phyloP scores from a whole-genome alignment of 2,797 vertebrate species.

The Lepidocolaptes lacrymiger region DNA sequence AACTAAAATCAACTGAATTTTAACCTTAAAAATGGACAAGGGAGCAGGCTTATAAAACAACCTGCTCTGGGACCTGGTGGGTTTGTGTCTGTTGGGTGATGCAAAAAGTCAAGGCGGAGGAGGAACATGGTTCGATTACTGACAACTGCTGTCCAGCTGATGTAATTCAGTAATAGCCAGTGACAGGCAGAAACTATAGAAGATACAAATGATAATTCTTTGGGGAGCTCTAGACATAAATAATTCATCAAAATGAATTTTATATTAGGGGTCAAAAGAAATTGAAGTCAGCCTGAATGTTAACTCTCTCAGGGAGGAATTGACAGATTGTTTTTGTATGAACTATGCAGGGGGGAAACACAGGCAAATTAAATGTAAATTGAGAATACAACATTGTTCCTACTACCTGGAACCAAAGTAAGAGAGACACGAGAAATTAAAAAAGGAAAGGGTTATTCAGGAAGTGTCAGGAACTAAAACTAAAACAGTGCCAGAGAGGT shows the following conservation, averaged over 20 bases:
- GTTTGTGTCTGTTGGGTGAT: not conserved
- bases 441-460: not conserved
- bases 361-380: slow-evolving; percentile 51
- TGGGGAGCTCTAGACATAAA: slow-evolving; percentile 57
- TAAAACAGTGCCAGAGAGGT: not conserved
- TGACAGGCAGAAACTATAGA: slow-evolving; percentile 54
- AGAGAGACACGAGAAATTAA: not conserved
- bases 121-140: not conserved
- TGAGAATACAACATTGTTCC: not conserved
- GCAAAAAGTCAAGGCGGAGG: not conserved
- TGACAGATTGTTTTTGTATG: slow-evolving; percentile 33
- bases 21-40: not conserved
- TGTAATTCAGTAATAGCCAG: slow-evolving; percentile 25
- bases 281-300: slow-evolving; percentile 40
- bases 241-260: slow-evolving; percentile 68
- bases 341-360: not conserved
- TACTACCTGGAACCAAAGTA: not conserved
- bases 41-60: not conserved
- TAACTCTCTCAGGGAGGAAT: slow-evolving; percentile 43
- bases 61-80: not conserved
- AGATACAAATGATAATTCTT: slow-evolving; percentile 58
- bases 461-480: not conserved
- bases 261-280: slow-evolving; percentile 61
- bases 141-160: slow-evolving; percentile 65
- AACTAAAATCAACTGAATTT: not conserved